These are phyloP conservation scores for Leptatherina wallacei DNA, from an alignment of 2,797 vertebrate genomes.

Conservation along the genomic window DNA sequence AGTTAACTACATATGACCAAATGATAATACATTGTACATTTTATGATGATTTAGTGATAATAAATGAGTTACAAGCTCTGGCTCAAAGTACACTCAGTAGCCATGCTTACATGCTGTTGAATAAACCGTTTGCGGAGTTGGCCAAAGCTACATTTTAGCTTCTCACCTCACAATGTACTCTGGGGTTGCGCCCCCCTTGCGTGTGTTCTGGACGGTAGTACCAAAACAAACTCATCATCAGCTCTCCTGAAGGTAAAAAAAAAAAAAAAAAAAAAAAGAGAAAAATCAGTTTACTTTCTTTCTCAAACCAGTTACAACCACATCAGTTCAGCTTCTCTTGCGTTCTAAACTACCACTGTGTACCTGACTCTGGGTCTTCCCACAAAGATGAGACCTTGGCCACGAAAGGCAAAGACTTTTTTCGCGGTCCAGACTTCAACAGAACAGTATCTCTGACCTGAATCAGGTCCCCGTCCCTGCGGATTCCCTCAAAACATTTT, in stretches of 20 bases:
- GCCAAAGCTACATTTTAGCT: not conserved
- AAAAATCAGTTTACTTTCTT: constrained; percentile 11
- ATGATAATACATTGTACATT: not conserved
- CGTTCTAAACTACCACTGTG: not conserved
- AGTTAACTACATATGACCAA: not conserved
- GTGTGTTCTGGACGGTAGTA: constrained; percentile 99
- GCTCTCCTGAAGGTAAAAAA: constrained; percentile 86
- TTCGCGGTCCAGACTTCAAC: constrained; percentile 94
- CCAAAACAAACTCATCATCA: constrained; percentile 99
- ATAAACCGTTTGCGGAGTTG: not conserved
- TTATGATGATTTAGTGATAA: not conserved
- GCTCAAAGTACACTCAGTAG: not conserved
- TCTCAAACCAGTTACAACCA: not conserved
- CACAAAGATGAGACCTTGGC: constrained; percentile 98
- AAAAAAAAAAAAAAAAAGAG: constrained; percentile 7
- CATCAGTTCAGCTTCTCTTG: constrained; percentile 2
- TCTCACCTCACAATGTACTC: constrained; percentile 94
- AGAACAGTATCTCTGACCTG: constrained; percentile 95
- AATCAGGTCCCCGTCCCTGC: constrained; percentile 93
- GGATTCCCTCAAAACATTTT: constrained; percentile 95
- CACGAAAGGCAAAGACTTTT: constrained; percentile 96
- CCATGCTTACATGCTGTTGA: too few species aligned
- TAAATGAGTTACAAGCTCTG: not conserved
- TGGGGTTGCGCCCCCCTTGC: constrained; percentile 94
- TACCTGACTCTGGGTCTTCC: constrained; percentile 97